Evolutionary conservation across 2,888 invertebrate species (phyloP).

Genomic region (Cataglyphis cursor): DNA sequence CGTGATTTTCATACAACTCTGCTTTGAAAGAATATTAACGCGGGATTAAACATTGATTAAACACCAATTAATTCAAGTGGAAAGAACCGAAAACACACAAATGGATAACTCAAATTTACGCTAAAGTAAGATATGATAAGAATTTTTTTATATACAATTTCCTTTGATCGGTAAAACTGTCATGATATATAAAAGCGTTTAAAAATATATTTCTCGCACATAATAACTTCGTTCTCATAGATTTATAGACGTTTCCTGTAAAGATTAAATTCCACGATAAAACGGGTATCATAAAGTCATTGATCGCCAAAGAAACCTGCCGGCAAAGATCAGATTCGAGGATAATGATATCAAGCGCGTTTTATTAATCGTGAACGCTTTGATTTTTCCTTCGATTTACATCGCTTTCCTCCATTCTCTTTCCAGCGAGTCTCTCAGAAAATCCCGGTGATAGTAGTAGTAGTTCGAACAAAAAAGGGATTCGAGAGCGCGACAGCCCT

Average conservation of each 20-base stretch:
- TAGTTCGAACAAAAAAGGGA: slow-evolving; percentile 32
- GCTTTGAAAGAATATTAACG: background rate
- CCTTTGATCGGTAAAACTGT: slow-evolving; percentile 19
- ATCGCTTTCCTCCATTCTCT: background rate
- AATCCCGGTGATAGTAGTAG: background rate
- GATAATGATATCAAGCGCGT: slow-evolving; percentile 45
- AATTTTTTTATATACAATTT: background rate
- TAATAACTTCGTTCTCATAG: slow-evolving; percentile 8
- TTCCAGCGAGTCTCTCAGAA: slow-evolving; percentile 4
- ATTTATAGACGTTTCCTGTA: background rate
- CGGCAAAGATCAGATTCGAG: slow-evolving; percentile 4
- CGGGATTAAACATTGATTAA: background rate
- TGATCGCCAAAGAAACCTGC: slow-evolving; percentile 31
- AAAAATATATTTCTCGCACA: background rate
- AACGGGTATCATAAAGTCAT: background rate
- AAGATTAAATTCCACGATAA: slow-evolving; percentile 43
- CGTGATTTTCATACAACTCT: background rate
- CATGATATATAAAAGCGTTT: slow-evolving; percentile 24
- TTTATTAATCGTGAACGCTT: slow-evolving; percentile 38
- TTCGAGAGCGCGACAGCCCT: slow-evolving; percentile 37
- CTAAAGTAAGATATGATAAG: background rate
- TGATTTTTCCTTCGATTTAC: slow-evolving; percentile 22
- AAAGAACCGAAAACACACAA: background rate
- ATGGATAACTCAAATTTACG: background rate
- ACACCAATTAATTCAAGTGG: background rate